A percentile compares a stretch with the other conserved stretches of the same genome.
Evolutionary conservation across 1,140 invertebrate species (phyloP).

Genomic region (Phenacoccus solenopsis): DNA sequence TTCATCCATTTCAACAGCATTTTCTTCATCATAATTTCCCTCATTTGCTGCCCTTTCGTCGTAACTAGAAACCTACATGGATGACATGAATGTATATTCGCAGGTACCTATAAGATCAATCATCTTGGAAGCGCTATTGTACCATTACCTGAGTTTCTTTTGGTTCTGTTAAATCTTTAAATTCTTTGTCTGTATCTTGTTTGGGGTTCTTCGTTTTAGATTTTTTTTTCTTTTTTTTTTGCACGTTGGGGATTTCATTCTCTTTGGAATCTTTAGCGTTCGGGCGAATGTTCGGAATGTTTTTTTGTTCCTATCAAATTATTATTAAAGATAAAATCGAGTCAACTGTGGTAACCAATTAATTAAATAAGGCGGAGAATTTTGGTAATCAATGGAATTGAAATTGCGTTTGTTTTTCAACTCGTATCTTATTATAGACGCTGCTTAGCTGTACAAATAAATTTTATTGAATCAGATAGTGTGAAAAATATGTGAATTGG

Average conservation of each 20-base stretch:
- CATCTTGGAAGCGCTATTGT: neutral
- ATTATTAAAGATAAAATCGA: too few species aligned
- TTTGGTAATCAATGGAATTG: too few species aligned
- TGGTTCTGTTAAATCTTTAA: constrained; percentile 28
- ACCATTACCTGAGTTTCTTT: constrained; percentile 41
- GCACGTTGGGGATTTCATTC: constrained; percentile 27
- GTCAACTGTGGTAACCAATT: too few species aligned
- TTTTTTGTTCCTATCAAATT: too few species aligned
- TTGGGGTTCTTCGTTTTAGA: constrained; percentile 38
- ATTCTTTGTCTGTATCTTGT: constrained; percentile 26
- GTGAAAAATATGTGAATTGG: too few species aligned
- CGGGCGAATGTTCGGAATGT: too few species aligned
- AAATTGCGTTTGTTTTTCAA: too few species aligned
- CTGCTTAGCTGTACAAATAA: too few species aligned
- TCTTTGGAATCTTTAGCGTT: constrained; percentile 20
- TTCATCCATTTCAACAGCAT: neutral
- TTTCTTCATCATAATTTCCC: neutral
- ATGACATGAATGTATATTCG: neutral
- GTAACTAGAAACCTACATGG: neutral
- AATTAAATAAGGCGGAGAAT: too few species aligned
- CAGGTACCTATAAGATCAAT: neutral
- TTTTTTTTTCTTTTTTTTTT: constrained; percentile 32
- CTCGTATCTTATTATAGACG: too few species aligned
- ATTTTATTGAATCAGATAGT: too few species aligned
- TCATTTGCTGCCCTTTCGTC: neutral